Evolutionary conservation across 2,113 vertebrate genomes (phyloP).

Genomic region (Sphyrna mokarran): DNA sequence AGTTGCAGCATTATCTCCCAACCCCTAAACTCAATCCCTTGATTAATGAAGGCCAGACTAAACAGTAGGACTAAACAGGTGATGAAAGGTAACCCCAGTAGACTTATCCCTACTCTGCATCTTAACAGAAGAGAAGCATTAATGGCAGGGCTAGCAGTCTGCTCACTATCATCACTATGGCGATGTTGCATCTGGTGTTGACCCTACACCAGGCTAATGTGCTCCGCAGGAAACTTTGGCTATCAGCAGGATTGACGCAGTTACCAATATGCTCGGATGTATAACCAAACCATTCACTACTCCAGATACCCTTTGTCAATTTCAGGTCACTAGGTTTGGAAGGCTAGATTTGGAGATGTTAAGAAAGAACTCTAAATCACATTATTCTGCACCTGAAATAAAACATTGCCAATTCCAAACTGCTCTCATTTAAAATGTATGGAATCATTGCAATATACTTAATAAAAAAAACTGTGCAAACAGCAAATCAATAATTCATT

Average conservation of each 20-base stretch:
- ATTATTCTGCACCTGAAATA: neutral
- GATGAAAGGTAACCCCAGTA: neutral
- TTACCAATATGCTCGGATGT: neutral
- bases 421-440: neutral
- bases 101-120: neutral
- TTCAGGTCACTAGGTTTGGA: neutral
- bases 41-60: no score
- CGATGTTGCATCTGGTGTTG: neutral
- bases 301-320: neutral
- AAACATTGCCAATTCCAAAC: slow-evolving; percentile 4
- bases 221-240: neutral
- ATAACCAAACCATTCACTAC: neutral
- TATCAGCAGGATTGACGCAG: neutral
- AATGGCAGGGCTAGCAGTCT: neutral
- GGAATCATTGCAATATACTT: neutral
- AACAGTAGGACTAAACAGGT: neutral
- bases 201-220: neutral
- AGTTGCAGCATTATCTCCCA: no score
- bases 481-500: slow-evolving; percentile 5
- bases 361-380: neutral
- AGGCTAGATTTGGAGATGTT: neutral
- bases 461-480: neutral
- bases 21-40: no score
- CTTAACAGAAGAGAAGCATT: neutral
- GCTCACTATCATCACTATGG: neutral